Base-by-base conservation (phyloP, 2,797 vertebrate genomes). In the Diglossa cyanea region DNA sequence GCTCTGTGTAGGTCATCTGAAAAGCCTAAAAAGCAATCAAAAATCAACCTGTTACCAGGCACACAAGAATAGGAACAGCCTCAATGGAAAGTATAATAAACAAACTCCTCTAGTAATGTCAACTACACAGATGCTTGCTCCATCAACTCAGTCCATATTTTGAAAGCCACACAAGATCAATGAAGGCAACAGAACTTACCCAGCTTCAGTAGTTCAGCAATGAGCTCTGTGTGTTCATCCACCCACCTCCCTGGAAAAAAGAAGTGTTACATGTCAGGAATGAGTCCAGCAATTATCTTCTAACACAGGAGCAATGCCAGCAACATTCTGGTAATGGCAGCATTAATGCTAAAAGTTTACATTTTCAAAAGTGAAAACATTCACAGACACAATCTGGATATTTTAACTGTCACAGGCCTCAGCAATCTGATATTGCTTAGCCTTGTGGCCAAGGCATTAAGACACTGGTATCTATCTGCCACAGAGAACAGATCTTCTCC, bases 321-420 rank as follows among this genome's bases (percentile, higher is more conserved):
- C 79, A 94, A 81, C 67, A 57, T 50, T 84, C 74, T 90, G 55
- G 67, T 94, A 96, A 95, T 47, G 55, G 92, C 67, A 93, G 45
- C 57, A 79, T 77, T 87, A 92, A 73, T 42, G 57, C 28, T 67
- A 65, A 60, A 93, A 90, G 84, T 87, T 95, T 95, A 92, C 57
- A 40, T 85, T 82, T 93, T 84, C 88, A 85, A 85, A 85, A 79
- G 53, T 26, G 53, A 92, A 90, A 96, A 88, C 63, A 86, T 86
- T 82, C 74, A 86, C 55, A 90, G 88, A 71, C 62, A 87, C 53
- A 92, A 87, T 68, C 82, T 93, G 93, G 74, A 30, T 79, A 63
- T 85, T 92, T 85, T 70, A 94, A 92, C 72, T 95, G 68, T 67
- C 86, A 88, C 51, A 58, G 55, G 55, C 33, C 71, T 62, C 54